Evolutionary conservation across 1,140 invertebrate genomes (phyloP), one percentile per base, ranked within the genome.

Genomic region (Drosophila tani): DNA sequence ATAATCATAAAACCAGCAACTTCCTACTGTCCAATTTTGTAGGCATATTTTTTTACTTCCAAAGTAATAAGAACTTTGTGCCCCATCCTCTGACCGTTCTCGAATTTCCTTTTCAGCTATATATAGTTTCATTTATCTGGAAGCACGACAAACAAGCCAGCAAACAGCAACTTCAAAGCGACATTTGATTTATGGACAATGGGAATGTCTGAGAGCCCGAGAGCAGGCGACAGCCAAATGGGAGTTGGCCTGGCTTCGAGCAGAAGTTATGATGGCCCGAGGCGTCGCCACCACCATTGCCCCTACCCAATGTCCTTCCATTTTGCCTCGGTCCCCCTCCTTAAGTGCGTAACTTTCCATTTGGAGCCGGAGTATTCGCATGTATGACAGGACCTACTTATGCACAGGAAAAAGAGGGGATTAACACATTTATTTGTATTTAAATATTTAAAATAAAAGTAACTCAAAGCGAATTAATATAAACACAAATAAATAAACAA

Each of bases 141-240:
- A 21, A 43, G 29, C 62, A 68, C 51, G 35, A 50, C 47, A 65
- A 71, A 71, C 67, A 70, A 71, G 70, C 50, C 56, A 50, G 51
- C 51, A 87, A 88, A 47, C 56, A 50, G 51, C 51, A 87, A 88
- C 84, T 83, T 78, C 81, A 88, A 88, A 83, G 77, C 77, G 75
- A 88, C 84, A 87, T 87, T 84, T 87, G 84, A 87, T 87, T 87
- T 88, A 87, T 90, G 85, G 43, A 82, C 82, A 74, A 47, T 77
- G 80, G 53, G 41, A 59, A 41, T 76, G 75, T 64, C 69, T 76
- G 51, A 64, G 51, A 56, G 51, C 45, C 65, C 51, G 2, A 21
- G 51, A 46, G 14, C 69, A 19, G 41, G 27, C 45, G 59, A 38
- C 43, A 41, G 29, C 45, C 15, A 43, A 46, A 60, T 50, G 38